Evolutionary conservation across 2,888 invertebrate genomes (phyloP), one percentile per base, ranked within the genome.

Genomic region (Endomychus coccineus): DNA sequence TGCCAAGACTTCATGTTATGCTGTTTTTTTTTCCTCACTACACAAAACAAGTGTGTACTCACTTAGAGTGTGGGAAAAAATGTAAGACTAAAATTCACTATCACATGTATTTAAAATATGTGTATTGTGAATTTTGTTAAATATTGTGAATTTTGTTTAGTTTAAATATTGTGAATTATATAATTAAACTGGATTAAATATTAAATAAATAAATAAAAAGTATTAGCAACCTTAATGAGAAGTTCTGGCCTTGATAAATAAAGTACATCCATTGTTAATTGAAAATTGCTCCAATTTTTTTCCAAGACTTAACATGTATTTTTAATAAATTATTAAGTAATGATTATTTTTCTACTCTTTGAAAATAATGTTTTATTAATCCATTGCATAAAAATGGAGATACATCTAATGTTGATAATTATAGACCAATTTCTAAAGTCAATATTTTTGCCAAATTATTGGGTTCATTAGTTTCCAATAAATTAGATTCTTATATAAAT

Each of bases 371-470:
- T n/a, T 24, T 6, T 24, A 24, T 24, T 24, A 6, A n/a, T 6
- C 24, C 4, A 24, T n/a, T 24, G 4, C n/a, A 6, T n/a, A 24
- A 24, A n/a, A n/a, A n/a, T 4, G 24, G 24, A 4, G 24, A 24
- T 24, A 4, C 4, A n/a, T 6, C n/a, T 6, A 11, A 24, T 24
- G 24, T 24, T 4, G 11, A 24, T n/a, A 24, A 24, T n/a, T 24
- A 24, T 24, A 24, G 24, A 24, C 24, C 24, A n/a, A 24, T 24
- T 24, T 6, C 4, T 11, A 24, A 24, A 24, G 4, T 6, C n/a
- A 24, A 24, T 6, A 11, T 24, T 24, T 6, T 24, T n/a, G 24
- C 24, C 11, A 24, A 24, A 24, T 6, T 24, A n/a, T 6, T 24
- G 4, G 24, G 11, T n/a, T 24, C 11, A 10, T 11, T 24, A 10